Conservation (phyloP, 2,888 invertebrate genomes). For the Vanessa cardui region DNA sequence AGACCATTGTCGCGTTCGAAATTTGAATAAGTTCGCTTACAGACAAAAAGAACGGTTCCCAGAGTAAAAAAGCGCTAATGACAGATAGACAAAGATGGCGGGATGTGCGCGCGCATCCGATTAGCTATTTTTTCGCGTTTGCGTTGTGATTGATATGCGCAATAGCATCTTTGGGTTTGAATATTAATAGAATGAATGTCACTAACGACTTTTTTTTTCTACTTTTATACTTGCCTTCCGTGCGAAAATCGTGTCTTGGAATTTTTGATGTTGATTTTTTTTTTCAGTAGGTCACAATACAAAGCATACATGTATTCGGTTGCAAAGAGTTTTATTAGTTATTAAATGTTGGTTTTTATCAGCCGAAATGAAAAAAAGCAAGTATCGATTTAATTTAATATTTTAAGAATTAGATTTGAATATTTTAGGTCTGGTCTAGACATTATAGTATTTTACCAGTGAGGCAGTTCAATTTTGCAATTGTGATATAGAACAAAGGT, state of each 20-base stretch:
- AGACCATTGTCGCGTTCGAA: conserved; percentile 61
- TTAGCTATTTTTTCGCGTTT: conserved; percentile 75
- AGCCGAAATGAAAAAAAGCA: too few relatives aligned
- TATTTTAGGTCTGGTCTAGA: too few relatives aligned
- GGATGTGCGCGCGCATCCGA: conserved; percentile 75
- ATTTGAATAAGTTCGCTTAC: conserved; percentile 63
- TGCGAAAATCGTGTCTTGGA: conserved; percentile 62
- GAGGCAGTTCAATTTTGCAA: too few relatives aligned
- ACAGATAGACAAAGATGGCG: conserved; percentile 68
- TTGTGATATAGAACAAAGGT: too few relatives aligned
- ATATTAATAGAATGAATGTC: conserved; percentile 76
- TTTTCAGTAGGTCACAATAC: conserved; percentile 23
- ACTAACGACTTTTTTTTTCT: conserved; percentile 57
- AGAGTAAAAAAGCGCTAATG: conserved; percentile 72
- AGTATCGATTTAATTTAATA: too few relatives aligned
- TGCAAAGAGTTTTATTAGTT: too few relatives aligned
- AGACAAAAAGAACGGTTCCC: conserved; percentile 50
- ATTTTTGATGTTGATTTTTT: conserved; percentile 22
- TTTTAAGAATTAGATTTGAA: too few relatives aligned
- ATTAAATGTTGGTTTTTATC: too few relatives aligned
- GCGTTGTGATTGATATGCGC: conserved; percentile 79
- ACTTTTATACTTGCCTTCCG: conserved; percentile 57
- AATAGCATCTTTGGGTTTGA: conserved; percentile 70
- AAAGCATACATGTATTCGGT: too few relatives aligned
- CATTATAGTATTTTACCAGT: too few relatives aligned